Evolutionary conservation across 2,797 vertebrate species (phyloP).

Genomic region (Myotis findleyi): DNA sequence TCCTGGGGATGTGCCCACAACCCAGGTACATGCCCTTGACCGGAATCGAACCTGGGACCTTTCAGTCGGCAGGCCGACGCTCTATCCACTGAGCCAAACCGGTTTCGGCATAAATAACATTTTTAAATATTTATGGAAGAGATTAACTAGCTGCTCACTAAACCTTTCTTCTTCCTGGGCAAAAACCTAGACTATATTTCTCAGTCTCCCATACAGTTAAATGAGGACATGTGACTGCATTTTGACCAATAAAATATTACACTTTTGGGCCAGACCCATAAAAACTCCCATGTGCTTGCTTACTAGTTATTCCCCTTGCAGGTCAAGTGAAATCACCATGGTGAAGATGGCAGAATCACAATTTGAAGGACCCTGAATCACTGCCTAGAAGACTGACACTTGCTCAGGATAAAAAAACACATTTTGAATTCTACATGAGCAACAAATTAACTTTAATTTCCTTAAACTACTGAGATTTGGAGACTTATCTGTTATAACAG

Average conservation of each 20-base stretch:
- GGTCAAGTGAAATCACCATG: neutral
- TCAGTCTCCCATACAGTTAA: neutral
- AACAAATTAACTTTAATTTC: neutral
- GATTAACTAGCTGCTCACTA: neutral
- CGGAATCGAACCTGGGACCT: too few species aligned
- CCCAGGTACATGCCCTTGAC: too few species aligned
- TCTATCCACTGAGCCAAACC: too few species aligned
- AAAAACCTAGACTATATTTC: neutral
- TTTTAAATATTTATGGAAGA: neutral
- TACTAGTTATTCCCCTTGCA: neutral
- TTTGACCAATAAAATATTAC: neutral
- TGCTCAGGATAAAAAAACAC: neutral
- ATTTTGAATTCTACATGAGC: constrained; percentile 5
- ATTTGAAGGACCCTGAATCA: neutral
- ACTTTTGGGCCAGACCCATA: neutral
- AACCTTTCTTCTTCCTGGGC: neutral
- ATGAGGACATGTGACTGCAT: neutral
- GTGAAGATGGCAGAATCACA: neutral
- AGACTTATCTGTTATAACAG: neutral
- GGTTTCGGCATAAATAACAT: too few species aligned
- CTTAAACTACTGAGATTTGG: constrained; percentile 16
- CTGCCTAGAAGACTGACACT: neutral
- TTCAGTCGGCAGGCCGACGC: too few species aligned
- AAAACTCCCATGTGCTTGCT: neutral
- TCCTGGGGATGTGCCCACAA: too few species aligned